phyloP scores from a whole-genome alignment of 2,797 vertebrate genomes.

The Sebastes minor region DNA sequence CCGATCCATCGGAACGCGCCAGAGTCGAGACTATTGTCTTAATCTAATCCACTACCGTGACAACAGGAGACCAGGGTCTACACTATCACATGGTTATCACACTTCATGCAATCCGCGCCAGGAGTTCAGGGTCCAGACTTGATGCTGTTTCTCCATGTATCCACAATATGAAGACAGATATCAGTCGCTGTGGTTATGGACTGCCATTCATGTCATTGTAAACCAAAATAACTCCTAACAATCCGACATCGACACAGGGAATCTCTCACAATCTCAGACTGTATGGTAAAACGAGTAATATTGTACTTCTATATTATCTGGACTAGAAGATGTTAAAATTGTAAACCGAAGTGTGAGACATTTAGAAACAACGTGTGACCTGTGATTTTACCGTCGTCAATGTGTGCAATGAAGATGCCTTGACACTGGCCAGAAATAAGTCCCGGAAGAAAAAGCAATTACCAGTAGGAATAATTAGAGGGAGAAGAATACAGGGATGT shows the following conservation, averaged over 20 bases:
- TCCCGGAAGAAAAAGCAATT: conserved; percentile 56
- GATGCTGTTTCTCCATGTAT: conserved; percentile 54
- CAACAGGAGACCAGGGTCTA: conserved; percentile 78
- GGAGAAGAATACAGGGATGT: conserved; percentile 76
- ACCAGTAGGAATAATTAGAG: conserved; percentile 40
- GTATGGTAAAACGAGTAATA: conserved; percentile 54
- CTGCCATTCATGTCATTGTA: conserved; percentile 51
- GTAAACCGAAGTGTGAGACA: conserved; percentile 64
- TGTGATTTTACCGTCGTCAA: conserved; percentile 65
- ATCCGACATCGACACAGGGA: conserved; percentile 51
- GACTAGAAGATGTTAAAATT: conserved; percentile 63
- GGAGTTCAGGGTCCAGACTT: conserved; percentile 76
- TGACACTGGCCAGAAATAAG: conserved; percentile 56
- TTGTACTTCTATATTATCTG: conserved; percentile 66
- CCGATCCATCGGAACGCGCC: conserved; percentile 81
- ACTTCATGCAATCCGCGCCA: conserved; percentile 59
- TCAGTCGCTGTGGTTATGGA: conserved; percentile 37
- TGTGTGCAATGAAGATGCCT: conserved; percentile 74
- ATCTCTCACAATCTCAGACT: conserved; percentile 45
- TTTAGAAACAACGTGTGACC: conserved; percentile 66
- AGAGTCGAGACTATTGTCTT: conserved; percentile 86
- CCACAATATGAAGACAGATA: conserved; percentile 26
- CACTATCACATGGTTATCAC: conserved; percentile 51
- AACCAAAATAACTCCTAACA: conserved; percentile 54
- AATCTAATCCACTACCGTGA: conserved; percentile 76